phyloP scores from a whole-genome alignment of 2,113 vertebrate genomes.

The Scortum barcoo region DNA sequence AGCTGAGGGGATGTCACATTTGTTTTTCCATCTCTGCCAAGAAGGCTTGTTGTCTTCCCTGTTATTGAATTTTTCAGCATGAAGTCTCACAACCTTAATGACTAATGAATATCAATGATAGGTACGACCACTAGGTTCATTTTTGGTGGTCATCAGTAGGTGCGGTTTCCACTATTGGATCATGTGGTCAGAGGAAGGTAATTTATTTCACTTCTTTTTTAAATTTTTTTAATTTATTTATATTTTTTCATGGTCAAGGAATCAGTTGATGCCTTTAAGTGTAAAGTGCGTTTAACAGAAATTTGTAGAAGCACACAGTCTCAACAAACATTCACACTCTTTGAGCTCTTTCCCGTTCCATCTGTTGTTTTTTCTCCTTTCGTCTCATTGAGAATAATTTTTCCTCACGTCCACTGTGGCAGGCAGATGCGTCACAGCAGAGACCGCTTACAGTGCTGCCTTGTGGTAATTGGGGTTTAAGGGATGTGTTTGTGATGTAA shows the following conservation, averaged over 20 bases:
- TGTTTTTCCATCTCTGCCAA: neutral
- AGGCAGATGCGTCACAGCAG: slow-evolving; percentile 11
- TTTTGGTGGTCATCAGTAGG: neutral
- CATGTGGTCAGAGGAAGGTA: neutral
- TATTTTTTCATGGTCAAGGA: neutral
- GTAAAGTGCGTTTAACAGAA: neutral
- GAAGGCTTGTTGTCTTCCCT: neutral
- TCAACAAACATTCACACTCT: neutral
- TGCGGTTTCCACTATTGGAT: neutral
- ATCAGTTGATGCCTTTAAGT: neutral
- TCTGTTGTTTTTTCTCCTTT: slow-evolving; percentile 16
- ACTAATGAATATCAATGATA: neutral
- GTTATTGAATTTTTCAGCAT: neutral
- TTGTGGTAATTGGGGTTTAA: slow-evolving; percentile 52
- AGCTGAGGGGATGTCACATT: neutral
- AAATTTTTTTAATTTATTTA: no score
- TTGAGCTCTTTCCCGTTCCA: neutral
- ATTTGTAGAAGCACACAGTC: neutral
- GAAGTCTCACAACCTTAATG: neutral
- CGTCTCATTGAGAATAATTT: slow-evolving; percentile 9
- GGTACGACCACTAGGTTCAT: neutral
- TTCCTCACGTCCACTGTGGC: slow-evolving; percentile 13
- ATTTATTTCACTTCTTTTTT: neutral
- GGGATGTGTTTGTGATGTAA: slow-evolving; percentile 24
- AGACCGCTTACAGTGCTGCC: slow-evolving; percentile 41